Conservation (phyloP, 2,888 invertebrate species). For the Cinara cedri region DNA sequence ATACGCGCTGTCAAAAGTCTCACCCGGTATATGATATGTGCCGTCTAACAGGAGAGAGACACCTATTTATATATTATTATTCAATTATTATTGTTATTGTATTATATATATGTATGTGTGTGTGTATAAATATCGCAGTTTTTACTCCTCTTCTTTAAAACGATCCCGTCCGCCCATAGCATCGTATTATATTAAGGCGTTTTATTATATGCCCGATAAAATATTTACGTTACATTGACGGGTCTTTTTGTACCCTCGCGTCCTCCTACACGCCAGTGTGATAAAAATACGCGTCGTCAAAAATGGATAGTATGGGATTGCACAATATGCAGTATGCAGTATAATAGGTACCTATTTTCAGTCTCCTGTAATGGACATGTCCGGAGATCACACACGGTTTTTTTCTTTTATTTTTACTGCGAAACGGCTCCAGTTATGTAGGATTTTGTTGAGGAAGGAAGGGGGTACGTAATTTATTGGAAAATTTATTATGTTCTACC, state of each 20-base stretch:
- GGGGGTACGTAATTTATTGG: no score
- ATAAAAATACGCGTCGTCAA: no score
- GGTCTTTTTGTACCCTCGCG: constrained; percentile 27
- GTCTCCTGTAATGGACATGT: neutral
- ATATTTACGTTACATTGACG: constrained; percentile 45
- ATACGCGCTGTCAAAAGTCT: no score
- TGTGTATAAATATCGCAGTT: constrained; percentile 21
- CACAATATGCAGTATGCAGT: no score
- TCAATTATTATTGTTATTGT: constrained; percentile 26
- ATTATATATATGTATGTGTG: no score
- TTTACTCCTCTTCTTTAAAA: constrained; percentile 3
- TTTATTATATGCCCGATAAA: no score
- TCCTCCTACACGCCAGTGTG: constrained; percentile 28
- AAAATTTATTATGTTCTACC: no score
- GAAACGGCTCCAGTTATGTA: no score
- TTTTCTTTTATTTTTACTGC: neutral
- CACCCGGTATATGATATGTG: neutral
- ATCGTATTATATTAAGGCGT: no score
- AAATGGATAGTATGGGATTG: neutral
- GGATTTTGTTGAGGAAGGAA: no score
- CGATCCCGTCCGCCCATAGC: no score
- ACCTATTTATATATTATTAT: constrained; percentile 5
- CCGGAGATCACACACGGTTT: constrained; percentile 12
- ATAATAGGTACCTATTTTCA: no score
- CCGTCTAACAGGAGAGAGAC: constrained; percentile 14